Conservation (phyloP, 2,113 vertebrate genomes). For the Hippocampus comes region DNA sequence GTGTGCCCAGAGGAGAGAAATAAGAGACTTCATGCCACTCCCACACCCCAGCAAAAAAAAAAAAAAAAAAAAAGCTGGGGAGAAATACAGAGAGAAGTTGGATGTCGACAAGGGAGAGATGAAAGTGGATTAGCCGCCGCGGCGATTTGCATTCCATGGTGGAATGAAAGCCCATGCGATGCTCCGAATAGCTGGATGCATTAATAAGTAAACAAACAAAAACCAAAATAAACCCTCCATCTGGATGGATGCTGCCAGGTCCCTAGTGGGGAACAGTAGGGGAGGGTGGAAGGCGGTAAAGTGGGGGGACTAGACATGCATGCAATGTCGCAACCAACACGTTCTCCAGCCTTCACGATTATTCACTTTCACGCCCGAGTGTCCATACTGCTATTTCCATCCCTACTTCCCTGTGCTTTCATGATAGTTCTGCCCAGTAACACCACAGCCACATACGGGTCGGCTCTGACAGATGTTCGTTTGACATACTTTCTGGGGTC, state of each 20-base stretch:
- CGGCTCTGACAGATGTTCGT: conserved; percentile 62
- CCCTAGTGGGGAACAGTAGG: conserved; percentile 59
- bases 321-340: conserved; percentile 35
- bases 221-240: conserved; percentile 78
- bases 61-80: conserved; percentile 29
- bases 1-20: conserved; percentile 23
- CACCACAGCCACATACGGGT: conserved; percentile 50
- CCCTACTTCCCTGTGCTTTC: conserved; percentile 34
- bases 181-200: conserved; percentile 71
- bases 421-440: conserved; percentile 55
- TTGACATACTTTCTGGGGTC: conserved; percentile 68
- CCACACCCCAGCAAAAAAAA: not conserved
- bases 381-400: conserved; percentile 53
- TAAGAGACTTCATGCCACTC: not conserved
- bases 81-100: conserved; percentile 43
- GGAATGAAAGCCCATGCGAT: conserved; percentile 66
- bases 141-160: conserved; percentile 69
- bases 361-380: conserved; percentile 38
- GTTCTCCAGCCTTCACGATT: conserved; percentile 41
- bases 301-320: conserved; percentile 18
- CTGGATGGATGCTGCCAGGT: conserved; percentile 71
- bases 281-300: conserved; percentile 44
- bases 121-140: conserved; percentile 68
- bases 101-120: conserved; percentile 62
- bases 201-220: conserved; percentile 77